Conservation (phyloP, 2,113 vertebrate genomes). For the Zapornia atra region DNA sequence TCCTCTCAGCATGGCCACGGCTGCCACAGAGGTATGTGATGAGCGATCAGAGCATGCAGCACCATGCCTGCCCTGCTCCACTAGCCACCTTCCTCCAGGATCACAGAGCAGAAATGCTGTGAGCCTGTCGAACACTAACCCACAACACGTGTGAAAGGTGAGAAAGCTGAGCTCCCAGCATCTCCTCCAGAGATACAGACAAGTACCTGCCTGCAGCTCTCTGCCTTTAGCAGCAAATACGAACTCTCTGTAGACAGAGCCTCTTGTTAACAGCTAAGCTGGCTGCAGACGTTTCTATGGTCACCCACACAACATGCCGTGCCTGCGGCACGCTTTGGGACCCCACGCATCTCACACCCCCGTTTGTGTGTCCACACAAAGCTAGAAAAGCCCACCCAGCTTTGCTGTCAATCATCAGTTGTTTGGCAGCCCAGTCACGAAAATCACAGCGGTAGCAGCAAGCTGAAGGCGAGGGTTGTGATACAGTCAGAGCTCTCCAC, state of each 20-base stretch:
- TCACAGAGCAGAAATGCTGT: neutral
- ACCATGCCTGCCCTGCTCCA: neutral
- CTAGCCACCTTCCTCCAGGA: neutral
- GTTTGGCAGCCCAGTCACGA: neutral
- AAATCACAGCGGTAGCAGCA: neutral
- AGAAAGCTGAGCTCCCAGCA: neutral
- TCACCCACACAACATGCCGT: neutral
- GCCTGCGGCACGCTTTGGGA: neutral
- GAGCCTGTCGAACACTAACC: neutral
- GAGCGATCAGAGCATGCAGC: accelerated
- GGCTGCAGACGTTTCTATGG: neutral
- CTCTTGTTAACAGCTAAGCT: neutral
- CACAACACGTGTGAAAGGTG: neutral
- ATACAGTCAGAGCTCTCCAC: accelerated
- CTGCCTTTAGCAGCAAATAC: neutral
- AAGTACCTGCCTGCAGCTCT: neutral
- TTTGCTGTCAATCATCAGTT: neutral
- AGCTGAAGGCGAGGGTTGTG: neutral
- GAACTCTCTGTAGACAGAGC: neutral
- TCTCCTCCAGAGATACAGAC: neutral
- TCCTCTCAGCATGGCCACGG: neutral
- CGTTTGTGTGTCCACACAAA: accelerated
- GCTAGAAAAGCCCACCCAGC: neutral
- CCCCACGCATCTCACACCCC: neutral
- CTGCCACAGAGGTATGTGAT: neutral